These are phyloP conservation scores for Lasioglossum baleicum DNA, from an alignment of 1,140 invertebrate genomes.

Conservation along the genomic window DNA sequence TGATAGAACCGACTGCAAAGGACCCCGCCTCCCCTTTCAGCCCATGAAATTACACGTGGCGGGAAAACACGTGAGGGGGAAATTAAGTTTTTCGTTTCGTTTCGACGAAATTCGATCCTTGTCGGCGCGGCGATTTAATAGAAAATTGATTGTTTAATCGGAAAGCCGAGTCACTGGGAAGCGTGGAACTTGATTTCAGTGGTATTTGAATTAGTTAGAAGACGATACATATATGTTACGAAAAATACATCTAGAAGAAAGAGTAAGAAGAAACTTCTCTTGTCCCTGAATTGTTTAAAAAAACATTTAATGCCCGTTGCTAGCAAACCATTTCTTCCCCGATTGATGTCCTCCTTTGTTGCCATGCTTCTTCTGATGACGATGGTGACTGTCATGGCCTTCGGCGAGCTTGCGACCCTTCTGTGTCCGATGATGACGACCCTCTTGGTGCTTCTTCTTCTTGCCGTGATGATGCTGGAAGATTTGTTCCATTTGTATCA, in stretches of 20 bases:
- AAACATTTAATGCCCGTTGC: slow-evolving; percentile 58
- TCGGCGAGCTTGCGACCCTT: slow-evolving; percentile 81
- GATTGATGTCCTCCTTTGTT: slow-evolving; percentile 75
- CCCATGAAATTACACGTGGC: not conserved
- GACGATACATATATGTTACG: too few relatives aligned
- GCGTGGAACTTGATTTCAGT: too few relatives aligned
- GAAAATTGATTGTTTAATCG: not conserved
- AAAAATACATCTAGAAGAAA: not conserved
- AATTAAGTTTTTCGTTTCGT: not conserved
- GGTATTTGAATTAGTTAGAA: too few relatives aligned
- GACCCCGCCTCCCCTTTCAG: not conserved
- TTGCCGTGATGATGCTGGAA: slow-evolving; percentile 80
- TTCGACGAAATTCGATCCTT: not conserved
- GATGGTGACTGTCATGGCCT: slow-evolving; percentile 80
- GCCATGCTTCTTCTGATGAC: slow-evolving; percentile 76
- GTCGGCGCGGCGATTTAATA: not conserved
- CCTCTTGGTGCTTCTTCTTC: slow-evolving; percentile 80
- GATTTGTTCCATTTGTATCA: not conserved
- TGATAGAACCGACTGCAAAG: not conserved
- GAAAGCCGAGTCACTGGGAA: too few relatives aligned
- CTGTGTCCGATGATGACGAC: slow-evolving; percentile 80
- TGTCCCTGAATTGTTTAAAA: not conserved
- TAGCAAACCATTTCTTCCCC: slow-evolving; percentile 82
- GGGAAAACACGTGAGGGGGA: too few relatives aligned
- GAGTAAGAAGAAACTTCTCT: not conserved